A percentile compares a stretch with the other conserved stretches of the same genome.
phyloP scores from a whole-genome alignment of 2,888 invertebrate species.

The Pemphredon lugubris region DNA sequence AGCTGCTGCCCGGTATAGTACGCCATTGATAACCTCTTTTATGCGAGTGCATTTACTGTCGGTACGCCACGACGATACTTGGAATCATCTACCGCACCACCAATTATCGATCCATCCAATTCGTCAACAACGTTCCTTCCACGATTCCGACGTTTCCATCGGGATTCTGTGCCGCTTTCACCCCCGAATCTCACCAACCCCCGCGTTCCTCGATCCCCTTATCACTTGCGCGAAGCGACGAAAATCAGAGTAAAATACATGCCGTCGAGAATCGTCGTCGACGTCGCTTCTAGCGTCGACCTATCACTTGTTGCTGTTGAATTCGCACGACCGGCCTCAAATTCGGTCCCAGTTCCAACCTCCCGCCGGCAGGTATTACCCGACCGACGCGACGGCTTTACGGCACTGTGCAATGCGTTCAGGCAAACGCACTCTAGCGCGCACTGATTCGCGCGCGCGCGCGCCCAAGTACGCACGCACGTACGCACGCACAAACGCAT shows the following conservation, averaged over 20 bases:
- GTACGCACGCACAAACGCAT: constrained; percentile 14
- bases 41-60: constrained; percentile 38
- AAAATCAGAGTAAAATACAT: neutral
- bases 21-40: constrained; percentile 59
- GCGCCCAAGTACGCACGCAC: constrained; percentile 28
- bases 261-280: neutral
- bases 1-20: constrained; percentile 41
- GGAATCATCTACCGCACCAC: neutral
- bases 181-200: neutral
- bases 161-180: too few relatives aligned
- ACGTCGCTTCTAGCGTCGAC: neutral
- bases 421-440: constrained; percentile 56
- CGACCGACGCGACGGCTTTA: constrained; percentile 37
- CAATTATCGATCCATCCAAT: constrained; percentile 36
- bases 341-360: too few relatives aligned
- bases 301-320: constrained; percentile 20
- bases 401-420: constrained; percentile 48
- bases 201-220: neutral
- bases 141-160: neutral
- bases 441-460: constrained; percentile 58
- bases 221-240: neutral
- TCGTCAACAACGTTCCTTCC: constrained; percentile 4
- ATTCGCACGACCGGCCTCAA: neutral
- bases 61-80: constrained; percentile 15
- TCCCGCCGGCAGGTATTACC: constrained; percentile 12